A percentile compares a stretch with the other conserved stretches of the same genome.
Evolutionary conservation across 1,140 invertebrate species (phyloP).

Genomic region (Musca vetustissima): DNA sequence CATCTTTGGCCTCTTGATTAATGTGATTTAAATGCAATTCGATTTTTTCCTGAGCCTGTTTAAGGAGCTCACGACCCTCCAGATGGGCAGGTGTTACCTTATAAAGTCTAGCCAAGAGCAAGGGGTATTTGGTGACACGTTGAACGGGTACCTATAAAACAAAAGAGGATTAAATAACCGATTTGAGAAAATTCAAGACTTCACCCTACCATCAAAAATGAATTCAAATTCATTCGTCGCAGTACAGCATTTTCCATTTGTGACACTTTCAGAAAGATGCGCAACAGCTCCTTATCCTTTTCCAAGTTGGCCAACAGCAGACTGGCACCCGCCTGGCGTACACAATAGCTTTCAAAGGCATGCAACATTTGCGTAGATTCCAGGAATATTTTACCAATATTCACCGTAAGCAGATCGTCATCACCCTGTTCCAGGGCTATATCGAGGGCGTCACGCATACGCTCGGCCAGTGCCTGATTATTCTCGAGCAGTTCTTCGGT

Average conservation of each 20-base stretch:
- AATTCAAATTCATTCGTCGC: conserved; percentile 93
- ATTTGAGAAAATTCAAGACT: conserved; percentile 30
- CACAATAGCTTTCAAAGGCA: conserved; percentile 93
- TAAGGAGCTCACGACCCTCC: conserved; percentile 73
- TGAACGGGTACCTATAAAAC: conserved; percentile 76
- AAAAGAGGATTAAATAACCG: conserved; percentile 11
- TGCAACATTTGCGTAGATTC: conserved; percentile 91
- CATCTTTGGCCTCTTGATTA: conserved; percentile 90
- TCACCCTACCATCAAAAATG: conserved; percentile 96
- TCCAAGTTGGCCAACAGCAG: conserved; percentile 86
- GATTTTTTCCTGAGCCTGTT: conserved; percentile 87
- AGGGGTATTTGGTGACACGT: conserved; percentile 89
- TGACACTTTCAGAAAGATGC: conserved; percentile 92
- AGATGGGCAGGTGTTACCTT: conserved; percentile 87
- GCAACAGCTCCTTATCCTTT: conserved; percentile 91
- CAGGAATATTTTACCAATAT: conserved; percentile 88
- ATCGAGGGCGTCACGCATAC: conserved; percentile 84
- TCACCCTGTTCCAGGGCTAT: conserved; percentile 76
- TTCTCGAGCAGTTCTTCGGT: conserved; percentile 89
- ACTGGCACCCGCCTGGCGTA: conserved; percentile 86
- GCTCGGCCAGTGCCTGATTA: conserved; percentile 81
- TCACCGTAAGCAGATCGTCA: conserved; percentile 83
- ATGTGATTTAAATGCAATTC: conserved; percentile 92
- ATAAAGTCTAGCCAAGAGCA: conserved; percentile 83
- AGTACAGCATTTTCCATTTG: conserved; percentile 95